Evolutionary conservation across 2,888 invertebrate genomes (phyloP).

Genomic region (Cheilosia urbana): DNA sequence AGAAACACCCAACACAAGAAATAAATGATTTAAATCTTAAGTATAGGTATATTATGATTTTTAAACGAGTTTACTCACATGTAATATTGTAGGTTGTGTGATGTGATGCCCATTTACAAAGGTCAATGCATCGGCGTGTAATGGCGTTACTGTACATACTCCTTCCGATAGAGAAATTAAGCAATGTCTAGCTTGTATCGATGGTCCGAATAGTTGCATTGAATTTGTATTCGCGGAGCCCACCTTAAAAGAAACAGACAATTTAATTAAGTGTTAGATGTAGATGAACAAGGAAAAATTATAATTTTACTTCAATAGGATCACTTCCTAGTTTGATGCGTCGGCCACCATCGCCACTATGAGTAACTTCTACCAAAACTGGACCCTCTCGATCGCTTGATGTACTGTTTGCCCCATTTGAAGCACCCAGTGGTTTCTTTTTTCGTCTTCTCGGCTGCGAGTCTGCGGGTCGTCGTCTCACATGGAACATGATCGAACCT

Average conservation of each 20-base stretch:
- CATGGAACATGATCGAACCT: constrained; percentile 98
- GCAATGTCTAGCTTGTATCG: constrained; percentile 97
- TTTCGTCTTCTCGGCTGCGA: constrained; percentile 94
- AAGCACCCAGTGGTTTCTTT: constrained; percentile 88
- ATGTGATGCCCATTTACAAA: constrained; percentile 97
- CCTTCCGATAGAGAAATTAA: constrained; percentile 96
- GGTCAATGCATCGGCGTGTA: constrained; percentile 96
- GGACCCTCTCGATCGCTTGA: constrained; percentile 89
- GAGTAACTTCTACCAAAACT: constrained; percentile 86
- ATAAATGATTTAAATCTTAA: neutral
- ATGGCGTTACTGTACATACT: constrained; percentile 96
- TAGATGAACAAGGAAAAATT: no score
- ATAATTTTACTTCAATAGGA: constrained; percentile 86
- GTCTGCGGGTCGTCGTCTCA: constrained; percentile 95
- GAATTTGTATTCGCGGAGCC: constrained; percentile 91
- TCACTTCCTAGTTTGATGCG: constrained; percentile 87
- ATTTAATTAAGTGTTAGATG: neutral
- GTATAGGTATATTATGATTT: neutral
- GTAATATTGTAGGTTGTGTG: constrained; percentile 95
- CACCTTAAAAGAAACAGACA: constrained; percentile 84
- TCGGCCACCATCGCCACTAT: constrained; percentile 86
- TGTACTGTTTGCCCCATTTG: constrained; percentile 85
- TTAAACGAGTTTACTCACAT: constrained; percentile 84
- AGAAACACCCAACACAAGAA: neutral
- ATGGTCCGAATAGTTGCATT: constrained; percentile 93